phyloP scores from a whole-genome alignment of 2,888 invertebrate species.

The Lasioglossum zephyrum region DNA sequence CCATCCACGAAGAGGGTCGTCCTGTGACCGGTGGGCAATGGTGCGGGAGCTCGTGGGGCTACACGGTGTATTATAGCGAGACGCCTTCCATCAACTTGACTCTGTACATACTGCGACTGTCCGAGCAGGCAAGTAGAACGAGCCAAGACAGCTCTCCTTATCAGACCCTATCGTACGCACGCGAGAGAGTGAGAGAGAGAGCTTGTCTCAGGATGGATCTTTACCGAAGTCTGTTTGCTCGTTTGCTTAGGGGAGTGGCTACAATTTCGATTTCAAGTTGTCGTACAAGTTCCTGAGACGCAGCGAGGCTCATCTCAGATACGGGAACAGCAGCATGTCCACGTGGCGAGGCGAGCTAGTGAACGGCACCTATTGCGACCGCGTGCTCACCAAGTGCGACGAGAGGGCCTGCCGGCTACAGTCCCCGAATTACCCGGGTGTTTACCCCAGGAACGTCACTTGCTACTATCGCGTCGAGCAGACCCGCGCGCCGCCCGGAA shows the following conservation, averaged over 20 bases:
- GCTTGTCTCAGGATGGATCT: not conserved
- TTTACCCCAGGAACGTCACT: slow-evolving; percentile 94
- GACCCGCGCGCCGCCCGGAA: slow-evolving; percentile 87
- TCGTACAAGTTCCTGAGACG: slow-evolving; percentile 93
- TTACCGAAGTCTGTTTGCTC: not conserved
- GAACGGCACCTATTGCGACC: slow-evolving; percentile 92
- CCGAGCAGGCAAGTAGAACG: slow-evolving; percentile 88
- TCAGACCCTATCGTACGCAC: too few relatives aligned
- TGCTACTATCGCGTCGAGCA: slow-evolving; percentile 91
- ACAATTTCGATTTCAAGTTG: slow-evolving; percentile 93
- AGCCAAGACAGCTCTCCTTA: not conserved
- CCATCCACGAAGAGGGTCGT: slow-evolving; percentile 90
- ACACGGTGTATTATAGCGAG: slow-evolving; percentile 94
- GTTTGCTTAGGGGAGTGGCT: slow-evolving; percentile 88
- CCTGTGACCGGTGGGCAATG: slow-evolving; percentile 91
- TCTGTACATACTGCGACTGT: slow-evolving; percentile 88
- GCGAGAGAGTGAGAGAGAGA: slow-evolving; percentile 32
- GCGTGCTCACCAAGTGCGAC: slow-evolving; percentile 92
- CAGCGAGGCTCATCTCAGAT: slow-evolving; percentile 91
- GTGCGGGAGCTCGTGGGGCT: slow-evolving; percentile 94
- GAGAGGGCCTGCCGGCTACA: slow-evolving; percentile 90
- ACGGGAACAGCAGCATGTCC: slow-evolving; percentile 90
- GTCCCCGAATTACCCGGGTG: slow-evolving; percentile 96
- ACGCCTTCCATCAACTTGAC: slow-evolving; percentile 92
- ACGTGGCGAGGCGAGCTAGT: slow-evolving; percentile 92